Base-by-base conservation (phyloP, 2,113 vertebrate genomes). In the Megaleporinus macrocephalus region DNA sequence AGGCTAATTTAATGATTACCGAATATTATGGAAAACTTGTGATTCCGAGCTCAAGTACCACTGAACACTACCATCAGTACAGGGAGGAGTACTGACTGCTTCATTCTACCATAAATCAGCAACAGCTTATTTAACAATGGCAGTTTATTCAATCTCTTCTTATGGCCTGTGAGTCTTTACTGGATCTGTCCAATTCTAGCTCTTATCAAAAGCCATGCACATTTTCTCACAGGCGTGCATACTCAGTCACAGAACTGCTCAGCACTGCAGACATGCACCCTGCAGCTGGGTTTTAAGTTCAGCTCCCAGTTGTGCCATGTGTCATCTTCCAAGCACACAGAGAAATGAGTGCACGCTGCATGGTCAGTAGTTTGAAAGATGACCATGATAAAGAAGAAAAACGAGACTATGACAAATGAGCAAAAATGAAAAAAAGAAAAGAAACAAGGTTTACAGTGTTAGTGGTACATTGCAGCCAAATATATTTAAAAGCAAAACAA, bases 91-190 rank as follows among this genome's bases (percentile, higher is more conserved):
- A 22, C 33, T 61, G 57, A 61, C 6, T 51, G 77, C 33, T 41
- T 80, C 44, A 80, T 70, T 63, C 63, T 24, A 29, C 33, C 61
- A 85, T 73, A 78, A 47, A 73, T 61, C 51, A 78, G 61, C 22
- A 59, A 70, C 30, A 53, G 18, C 65, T 62, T 81, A 85, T 78
- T 85, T 53, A 74, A 55, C 71, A 57, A 69, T 69, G 79, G 41
- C n/a, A 62, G 63, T 30, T 51, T 74, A 73, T 61, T 74, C 27
- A 63, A 36, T 73, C 44, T 81, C 70, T 72, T 78, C 61, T 53
- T 30, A 73, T 41, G 27, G 33, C 49, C 68, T 49, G 59, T 53
- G 62, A 71, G 47, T 63, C 41, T 41, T 76, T 53, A 80, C 41
- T 63, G 29, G 44, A 44, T 63, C 29, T 63, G 77, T 74, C 70